Conservation (phyloP, 2,113 vertebrate genomes). For the Cochlearius cochlearius region DNA sequence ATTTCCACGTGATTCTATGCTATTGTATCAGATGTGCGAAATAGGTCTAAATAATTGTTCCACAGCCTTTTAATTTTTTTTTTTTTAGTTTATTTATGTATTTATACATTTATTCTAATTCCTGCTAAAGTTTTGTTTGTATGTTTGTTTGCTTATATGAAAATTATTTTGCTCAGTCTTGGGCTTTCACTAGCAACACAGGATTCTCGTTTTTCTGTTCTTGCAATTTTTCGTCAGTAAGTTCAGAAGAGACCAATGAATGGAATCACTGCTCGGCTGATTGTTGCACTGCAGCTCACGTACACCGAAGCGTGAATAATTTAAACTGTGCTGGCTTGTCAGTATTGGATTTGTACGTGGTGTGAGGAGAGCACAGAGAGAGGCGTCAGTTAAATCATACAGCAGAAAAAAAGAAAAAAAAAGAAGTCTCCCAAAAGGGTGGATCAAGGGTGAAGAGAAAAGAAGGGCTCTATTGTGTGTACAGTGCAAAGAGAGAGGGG, state of each 20-base stretch:
- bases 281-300: conserved; percentile 5
- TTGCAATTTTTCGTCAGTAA: conserved; percentile 40
- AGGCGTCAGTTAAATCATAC: conserved; percentile 12
- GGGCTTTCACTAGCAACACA: not conserved
- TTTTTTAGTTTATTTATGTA: not conserved
- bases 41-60: not conserved
- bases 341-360: conserved; percentile 54
- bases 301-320: conserved; percentile 55
- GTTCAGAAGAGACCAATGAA: conserved; percentile 58
- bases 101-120: not conserved
- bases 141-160: not conserved
- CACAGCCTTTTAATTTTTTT: not conserved
- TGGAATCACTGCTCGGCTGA: conserved; percentile 33
- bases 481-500: fast-evolving
- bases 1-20: not conserved
- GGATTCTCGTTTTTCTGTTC: not conserved
- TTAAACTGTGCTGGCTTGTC: conserved; percentile 44
- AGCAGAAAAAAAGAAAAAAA: not conserved
- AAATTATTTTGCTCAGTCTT: not conserved
- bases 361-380: conserved; percentile 8
- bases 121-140: not conserved
- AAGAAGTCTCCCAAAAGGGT: not conserved
- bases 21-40: not conserved
- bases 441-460: not conserved
- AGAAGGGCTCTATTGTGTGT: not conserved